Base-by-base conservation (phyloP, 2,888 invertebrate species). In the Ethmia dodecea region DNA sequence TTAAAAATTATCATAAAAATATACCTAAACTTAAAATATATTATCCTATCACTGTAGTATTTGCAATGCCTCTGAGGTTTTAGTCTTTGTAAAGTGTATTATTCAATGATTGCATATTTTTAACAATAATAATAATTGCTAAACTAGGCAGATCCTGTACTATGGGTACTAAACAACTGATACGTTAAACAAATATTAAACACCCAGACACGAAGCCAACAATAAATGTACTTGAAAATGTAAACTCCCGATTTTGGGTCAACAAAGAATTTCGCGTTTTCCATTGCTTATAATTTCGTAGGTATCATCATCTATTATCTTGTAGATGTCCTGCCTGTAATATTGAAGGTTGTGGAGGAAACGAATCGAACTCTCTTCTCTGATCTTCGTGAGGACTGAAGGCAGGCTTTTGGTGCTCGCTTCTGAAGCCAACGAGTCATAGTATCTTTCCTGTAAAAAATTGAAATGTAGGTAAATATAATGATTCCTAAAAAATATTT, bases 251-350 rank as follows among this genome's bases (percentile, higher is more conserved):
- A 6, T 45, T 41, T 35, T 57, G 38, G 66, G 63, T 83, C 72
- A 86, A 78, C 81, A 81, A 62, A 83, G 64, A 43, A 86, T 50
- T 43, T 86, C 73, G 15, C 77, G 47, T 47, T 70, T 74, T 0
- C 86, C 86, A 49, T 83, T 78, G 47, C 80, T 86, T 28, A 80
- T 73, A 28, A 87, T 45, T 43, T 83, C 81, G 42, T 88, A 92
- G 15, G 88, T 90, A 39, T 91, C 78, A 15, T 89, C 87, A 49
- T 92, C 91, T n/a, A 93, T 74, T 48, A 93, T 88, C 48, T 86
- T 88, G 61, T 92, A 93, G 26, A 88, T 71, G 51, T 91, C 91
- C 42, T 90, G 87, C 10, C 92, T 74, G 67, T 92, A 93, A 58
- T 90, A 79, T 29, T 88, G 83, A 28, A 92, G 69, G 67, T 92